These are phyloP conservation scores for Pantherophis vulpinus DNA, from an alignment of 2,797 vertebrate genomes.

Conservation along the genomic window DNA sequence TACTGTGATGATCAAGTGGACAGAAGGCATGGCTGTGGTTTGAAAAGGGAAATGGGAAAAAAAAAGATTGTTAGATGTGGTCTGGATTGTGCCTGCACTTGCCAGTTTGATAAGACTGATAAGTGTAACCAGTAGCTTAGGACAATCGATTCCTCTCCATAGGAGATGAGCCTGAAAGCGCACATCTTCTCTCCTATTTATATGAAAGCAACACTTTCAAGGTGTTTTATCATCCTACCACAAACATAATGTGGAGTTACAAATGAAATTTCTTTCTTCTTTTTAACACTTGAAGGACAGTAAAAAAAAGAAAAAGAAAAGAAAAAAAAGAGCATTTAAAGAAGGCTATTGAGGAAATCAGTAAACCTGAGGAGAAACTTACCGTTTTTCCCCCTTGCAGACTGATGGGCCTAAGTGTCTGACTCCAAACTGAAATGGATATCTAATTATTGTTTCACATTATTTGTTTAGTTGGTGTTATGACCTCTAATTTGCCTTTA, in stretches of 20 bases:
- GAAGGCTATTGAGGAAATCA: constrained; percentile 57
- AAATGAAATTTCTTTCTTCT: constrained; percentile 47
- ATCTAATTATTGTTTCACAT: constrained; percentile 78
- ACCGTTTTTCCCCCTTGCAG: constrained; percentile 27
- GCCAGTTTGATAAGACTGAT: constrained; percentile 54
- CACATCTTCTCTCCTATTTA: constrained; percentile 62
- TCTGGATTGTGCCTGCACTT: constrained; percentile 38
- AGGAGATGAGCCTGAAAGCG: constrained; percentile 45
- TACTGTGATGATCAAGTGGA: constrained; percentile 50
- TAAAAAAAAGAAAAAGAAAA: constrained; percentile 39
- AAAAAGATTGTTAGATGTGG: constrained; percentile 49
- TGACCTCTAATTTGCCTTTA: constrained; percentile 86
- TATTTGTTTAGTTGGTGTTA: constrained; percentile 76
- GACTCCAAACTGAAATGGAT: constrained; percentile 71
- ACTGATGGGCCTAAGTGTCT: constrained; percentile 57
- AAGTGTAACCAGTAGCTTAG: constrained; percentile 48
- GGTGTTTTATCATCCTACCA: constrained; percentile 60
- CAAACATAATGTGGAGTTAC: constrained; percentile 46
- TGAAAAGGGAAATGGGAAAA: constrained; percentile 41
- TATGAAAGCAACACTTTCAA: constrained; percentile 63
- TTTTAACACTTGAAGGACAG: constrained; percentile 55
- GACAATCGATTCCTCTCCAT: constrained; percentile 51
- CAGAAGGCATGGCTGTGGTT: not conserved
- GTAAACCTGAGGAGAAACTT: constrained; percentile 61
- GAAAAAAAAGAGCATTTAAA: constrained; percentile 51